Evolutionary conservation across 2,113 vertebrate genomes (phyloP).

Genomic region (Aphelocoma coerulescens): DNA sequence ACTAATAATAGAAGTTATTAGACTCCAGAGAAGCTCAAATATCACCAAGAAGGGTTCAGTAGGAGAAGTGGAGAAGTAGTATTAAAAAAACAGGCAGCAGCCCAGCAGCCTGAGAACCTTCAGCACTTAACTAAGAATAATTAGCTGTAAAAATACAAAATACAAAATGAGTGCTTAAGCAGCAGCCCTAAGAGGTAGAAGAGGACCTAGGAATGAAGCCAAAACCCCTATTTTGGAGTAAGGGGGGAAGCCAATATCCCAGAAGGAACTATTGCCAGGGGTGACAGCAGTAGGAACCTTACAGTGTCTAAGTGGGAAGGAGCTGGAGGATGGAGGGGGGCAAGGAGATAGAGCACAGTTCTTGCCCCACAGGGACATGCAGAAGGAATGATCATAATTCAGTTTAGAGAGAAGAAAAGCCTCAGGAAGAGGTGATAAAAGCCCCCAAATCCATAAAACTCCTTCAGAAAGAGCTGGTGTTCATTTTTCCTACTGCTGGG

Average conservation of each 20-base stretch:
- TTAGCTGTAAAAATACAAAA: constrained; percentile 8
- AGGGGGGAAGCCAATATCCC: background rate
- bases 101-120: background rate
- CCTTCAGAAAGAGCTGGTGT: background rate
- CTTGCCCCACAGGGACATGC: rapidly evolving
- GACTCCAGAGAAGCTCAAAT: background rate
- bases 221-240: background rate
- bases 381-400: background rate
- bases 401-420: background rate
- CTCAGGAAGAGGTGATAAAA: background rate
- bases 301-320: background rate
- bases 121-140: background rate
- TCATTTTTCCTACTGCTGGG: background rate
- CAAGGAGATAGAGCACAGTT: background rate
- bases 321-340: background rate
- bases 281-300: background rate
- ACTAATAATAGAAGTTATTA: background rate
- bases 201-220: background rate
- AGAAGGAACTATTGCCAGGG: background rate
- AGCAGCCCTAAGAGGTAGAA: background rate
- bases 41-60: background rate
- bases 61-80: background rate
- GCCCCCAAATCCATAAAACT: background rate
- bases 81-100: background rate
- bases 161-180: background rate